Conservation (phyloP, 2,888 invertebrate species). For the Metellina segmentata region DNA sequence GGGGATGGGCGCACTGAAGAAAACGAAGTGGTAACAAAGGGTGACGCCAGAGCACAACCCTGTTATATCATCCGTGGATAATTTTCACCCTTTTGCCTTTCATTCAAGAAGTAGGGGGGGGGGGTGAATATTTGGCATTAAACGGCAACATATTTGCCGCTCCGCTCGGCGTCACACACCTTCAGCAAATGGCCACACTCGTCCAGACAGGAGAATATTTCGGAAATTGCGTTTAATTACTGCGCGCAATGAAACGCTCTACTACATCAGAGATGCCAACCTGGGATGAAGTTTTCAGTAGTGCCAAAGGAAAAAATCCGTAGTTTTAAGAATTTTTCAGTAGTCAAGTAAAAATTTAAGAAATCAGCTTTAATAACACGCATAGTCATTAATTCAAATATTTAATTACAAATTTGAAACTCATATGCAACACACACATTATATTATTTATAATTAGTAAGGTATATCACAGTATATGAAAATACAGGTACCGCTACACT, state of each 20-base stretch:
- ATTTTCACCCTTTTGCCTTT: slow-evolving; percentile 53
- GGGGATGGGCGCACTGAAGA: neutral
- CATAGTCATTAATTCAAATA: no score
- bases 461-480: no score
- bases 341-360: no score
- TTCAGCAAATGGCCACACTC: slow-evolving; percentile 36
- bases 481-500: no score
- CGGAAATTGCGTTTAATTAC: slow-evolving; percentile 64
- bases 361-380: no score
- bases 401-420: no score
- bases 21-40: slow-evolving; percentile 35
- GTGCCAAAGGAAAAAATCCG: no score
- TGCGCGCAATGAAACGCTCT: slow-evolving; percentile 42
- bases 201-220: slow-evolving; percentile 39
- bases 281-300: no score
- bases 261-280: no score
- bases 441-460: no score
- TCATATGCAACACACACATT: no score
- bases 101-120: neutral
- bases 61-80: slow-evolving; percentile 68
- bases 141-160: slow-evolving; percentile 57
- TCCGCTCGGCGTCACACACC: slow-evolving; percentile 35
- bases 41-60: slow-evolving; percentile 42
- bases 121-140: slow-evolving; percentile 31
- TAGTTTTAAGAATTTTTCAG: no score